Evolutionary conservation across 2,797 vertebrate species (phyloP).

Genomic region (Petrocephalus sullivani): DNA sequence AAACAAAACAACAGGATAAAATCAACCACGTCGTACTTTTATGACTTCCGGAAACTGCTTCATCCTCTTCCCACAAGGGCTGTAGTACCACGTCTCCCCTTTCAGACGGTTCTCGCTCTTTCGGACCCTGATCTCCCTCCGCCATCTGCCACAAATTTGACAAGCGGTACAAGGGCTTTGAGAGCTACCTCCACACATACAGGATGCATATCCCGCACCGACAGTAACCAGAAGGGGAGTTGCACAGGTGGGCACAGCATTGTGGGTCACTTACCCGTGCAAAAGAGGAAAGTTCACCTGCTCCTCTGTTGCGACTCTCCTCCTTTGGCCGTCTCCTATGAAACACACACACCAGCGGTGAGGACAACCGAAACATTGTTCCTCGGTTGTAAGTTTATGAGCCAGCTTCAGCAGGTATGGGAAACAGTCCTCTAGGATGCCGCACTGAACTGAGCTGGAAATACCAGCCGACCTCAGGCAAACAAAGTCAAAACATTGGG

Average conservation of each 20-base stretch:
- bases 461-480: neutral
- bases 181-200: neutral
- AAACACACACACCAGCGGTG: constrained; percentile 17
- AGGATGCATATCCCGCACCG: neutral
- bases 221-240: neutral
- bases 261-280: constrained; percentile 70
- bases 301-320: constrained; percentile 84
- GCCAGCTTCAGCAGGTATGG: neutral
- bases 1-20: neutral
- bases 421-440: too few species aligned
- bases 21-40: constrained; percentile 68
- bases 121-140: constrained; percentile 85
- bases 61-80: constrained; percentile 92
- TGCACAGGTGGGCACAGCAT: neutral
- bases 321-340: constrained; percentile 71
- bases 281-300: constrained; percentile 85
- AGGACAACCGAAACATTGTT: neutral
- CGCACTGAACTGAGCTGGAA: too few species aligned
- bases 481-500: neutral
- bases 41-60: constrained; percentile 97
- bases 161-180: neutral
- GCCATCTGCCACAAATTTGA: constrained; percentile 67
- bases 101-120: constrained; percentile 83
- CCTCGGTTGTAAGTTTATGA: neutral
- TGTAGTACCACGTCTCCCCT: constrained; percentile 96